Conservation (phyloP, 2,797 vertebrate species). For the Poecile montanus region DNA sequence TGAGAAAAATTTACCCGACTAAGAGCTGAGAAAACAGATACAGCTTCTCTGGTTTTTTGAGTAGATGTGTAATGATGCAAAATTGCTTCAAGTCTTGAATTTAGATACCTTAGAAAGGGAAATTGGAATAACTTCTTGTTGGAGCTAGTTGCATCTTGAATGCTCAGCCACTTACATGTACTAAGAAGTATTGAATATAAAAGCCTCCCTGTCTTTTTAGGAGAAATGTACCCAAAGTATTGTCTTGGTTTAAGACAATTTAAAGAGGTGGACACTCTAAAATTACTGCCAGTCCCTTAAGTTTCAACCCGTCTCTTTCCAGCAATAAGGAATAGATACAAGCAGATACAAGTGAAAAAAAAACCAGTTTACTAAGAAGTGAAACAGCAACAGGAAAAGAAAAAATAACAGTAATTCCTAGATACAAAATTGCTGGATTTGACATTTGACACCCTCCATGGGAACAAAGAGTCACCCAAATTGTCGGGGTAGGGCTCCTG, state of each 20-base stretch:
- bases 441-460: not conserved
- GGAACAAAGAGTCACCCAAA: no score
- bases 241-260: not conserved
- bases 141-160: not conserved
- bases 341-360: not conserved
- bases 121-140: not conserved
- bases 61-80: not conserved
- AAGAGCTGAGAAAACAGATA: not conserved
- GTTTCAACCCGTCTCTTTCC: not conserved
- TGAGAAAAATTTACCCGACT: not conserved
- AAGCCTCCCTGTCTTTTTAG: not conserved
- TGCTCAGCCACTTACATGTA: not conserved
- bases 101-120: not conserved
- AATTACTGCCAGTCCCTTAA: not conserved
- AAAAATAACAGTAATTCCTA: not conserved
- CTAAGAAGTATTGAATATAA: not conserved
- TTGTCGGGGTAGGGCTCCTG: rapidly evolving
- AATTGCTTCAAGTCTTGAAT: not conserved
- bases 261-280: not conserved
- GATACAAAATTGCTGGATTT: not conserved
- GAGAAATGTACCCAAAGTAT: not conserved
- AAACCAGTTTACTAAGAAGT: not conserved
- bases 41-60: not conserved
- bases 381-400: not conserved
- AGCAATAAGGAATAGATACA: not conserved